Base-by-base conservation (phyloP, 2,888 invertebrate species). In the Netelia fuscicornis region DNA sequence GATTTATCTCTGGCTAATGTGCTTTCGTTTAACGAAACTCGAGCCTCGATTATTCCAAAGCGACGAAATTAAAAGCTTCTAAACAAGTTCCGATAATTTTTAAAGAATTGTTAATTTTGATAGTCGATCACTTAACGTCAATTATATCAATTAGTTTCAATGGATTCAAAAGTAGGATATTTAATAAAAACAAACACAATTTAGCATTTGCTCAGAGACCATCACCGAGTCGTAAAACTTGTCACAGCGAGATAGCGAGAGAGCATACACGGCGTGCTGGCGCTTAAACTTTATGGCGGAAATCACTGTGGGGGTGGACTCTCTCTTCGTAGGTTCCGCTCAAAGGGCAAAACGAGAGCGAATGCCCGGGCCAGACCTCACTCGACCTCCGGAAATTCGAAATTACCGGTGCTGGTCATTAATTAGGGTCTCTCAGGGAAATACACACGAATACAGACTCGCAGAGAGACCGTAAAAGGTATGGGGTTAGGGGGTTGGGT, bases 401-500 rank as follows among this genome's bases (percentile, higher is more conserved):
- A 79, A 82, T 85, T 82, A 85, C 85, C 85, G 85, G 65, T 60
- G 60, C 82, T 71, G 75, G 77, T 82, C 70, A 85, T 82, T 85
- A 85, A 82, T 82, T 70, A 79, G 82, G 64, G 71, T 75, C 62
- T 75, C 70, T 10, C 60, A 42, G 48, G 52, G 72, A 60, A 80
- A 62, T 42, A 81, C 54, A 67, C 64, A 72, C 56, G 64, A 44
- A 56, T 37, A 37, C 37, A 37, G 6, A 52, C n/a, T 6, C 54
- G 17, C 54, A 56, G 11, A n/a, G 17, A 42, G 42, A 20, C 62
- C 62, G 23, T 70, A 62, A 62, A 65, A 10, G 56, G 64, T 54
- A 17, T 0, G 20, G 48, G 20, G 48, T 13, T 8, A 70, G 30
- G 6, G 25, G 20, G 20, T 10, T 5, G 25, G n/a, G 11, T 44